Base-by-base conservation (phyloP, 2,888 invertebrate species). In the Cephus sareptanus region DNA sequence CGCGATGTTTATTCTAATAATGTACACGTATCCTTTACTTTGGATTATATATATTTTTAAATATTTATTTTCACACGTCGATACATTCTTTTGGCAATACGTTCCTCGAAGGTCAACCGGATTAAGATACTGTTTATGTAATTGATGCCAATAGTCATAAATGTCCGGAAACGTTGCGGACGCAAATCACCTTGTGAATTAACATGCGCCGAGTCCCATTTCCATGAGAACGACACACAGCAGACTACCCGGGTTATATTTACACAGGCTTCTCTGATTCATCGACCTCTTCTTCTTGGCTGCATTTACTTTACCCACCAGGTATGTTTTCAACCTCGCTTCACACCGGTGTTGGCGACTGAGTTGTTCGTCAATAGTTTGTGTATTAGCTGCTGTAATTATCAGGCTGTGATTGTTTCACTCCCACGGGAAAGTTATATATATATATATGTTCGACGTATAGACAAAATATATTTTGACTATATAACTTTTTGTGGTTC, bases 1-100 rank as follows among this genome's bases (percentile, higher is more conserved):
- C 81, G 79, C 80, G 79, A 74, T 78, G 80, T 77, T 74, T 79
- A 77, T 81, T 81, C 75, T 33, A 77, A 77, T 76, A 69, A 40
- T 76, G 68, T 74, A 75, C 73, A 69, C 56, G 23, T 23, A 23
- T 56, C 9, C 6, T 56, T 56, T 56, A 23, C 6, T 23, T 23
- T 9, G 56, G 9, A 23, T 56, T 23, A 9, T 56, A 56, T 56
- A 9, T 40, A 23, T 56, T 23, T 23, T 56, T 56, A 6, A 15
- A 23, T 56, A 56, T 56, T 56, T 56, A 56, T 56, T 56, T 56
- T 56, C 56, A 9, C 23, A 9, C 56, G 23, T 56, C 56, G 23
- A 56, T 56, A 56, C 13, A 15, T 23, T 23, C 23, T 56, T 23
- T 56, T 56, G 56, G 56, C 23, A 56, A 56, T 56, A 23, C 23